phyloP scores from a whole-genome alignment of 2,888 invertebrate genomes.

The Agrochola lychnidis region DNA sequence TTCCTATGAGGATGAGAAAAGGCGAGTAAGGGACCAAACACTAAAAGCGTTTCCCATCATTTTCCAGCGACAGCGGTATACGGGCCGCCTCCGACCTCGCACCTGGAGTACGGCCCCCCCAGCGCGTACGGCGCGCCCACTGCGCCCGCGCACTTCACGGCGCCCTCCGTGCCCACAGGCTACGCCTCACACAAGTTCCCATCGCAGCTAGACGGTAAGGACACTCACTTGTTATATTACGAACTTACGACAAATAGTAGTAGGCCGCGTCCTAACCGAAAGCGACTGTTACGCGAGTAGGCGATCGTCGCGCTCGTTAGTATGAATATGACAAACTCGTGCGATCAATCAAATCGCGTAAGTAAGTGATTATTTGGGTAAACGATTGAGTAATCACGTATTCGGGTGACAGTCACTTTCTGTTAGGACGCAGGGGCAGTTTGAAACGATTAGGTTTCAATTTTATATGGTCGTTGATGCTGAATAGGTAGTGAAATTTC shows the following conservation, averaged over 20 bases:
- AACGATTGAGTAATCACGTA: background rate
- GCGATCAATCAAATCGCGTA: background rate
- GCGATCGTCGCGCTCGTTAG: background rate
- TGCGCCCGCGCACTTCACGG: constrained; percentile 85
- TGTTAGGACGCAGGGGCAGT: background rate
- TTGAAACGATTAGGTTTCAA: background rate
- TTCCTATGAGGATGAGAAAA: background rate
- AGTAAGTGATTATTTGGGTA: background rate
- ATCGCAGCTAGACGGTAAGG: constrained; percentile 85
- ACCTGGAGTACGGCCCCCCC: constrained; percentile 82
- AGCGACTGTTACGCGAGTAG: background rate
- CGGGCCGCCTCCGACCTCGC: constrained; percentile 82
- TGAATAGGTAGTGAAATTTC: background rate
- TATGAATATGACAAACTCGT: background rate
- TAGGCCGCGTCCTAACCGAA: background rate
- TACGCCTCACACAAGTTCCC: constrained; percentile 86
- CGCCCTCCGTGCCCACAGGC: constrained; percentile 82
- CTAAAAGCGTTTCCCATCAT: background rate
- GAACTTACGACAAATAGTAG: background rate
- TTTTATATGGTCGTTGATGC: constrained; percentile 18
- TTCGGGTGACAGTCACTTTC: background rate
- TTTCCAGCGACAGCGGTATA: constrained; percentile 81
- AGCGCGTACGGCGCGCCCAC: constrained; percentile 84
- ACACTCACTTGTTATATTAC: background rate
- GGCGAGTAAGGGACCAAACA: background rate